phyloP scores from a whole-genome alignment of 2,113 vertebrate species.

The Halichoerus grypus region DNA sequence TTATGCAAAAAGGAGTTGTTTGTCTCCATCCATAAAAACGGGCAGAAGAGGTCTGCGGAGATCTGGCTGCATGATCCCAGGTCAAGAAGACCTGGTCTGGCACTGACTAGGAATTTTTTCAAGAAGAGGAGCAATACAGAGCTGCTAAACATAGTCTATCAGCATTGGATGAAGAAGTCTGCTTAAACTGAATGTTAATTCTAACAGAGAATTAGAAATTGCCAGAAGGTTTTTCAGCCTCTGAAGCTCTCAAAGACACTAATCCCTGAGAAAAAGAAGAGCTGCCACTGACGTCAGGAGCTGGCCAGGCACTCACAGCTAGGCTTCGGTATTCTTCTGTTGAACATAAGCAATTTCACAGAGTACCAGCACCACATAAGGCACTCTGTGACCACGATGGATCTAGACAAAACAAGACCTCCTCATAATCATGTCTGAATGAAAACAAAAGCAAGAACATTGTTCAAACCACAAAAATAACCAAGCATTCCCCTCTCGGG shows the following conservation, averaged over 20 bases:
- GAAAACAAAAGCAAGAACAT: slow-evolving; percentile 20
- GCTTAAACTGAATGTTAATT: slow-evolving; percentile 33
- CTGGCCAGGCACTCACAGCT: not conserved
- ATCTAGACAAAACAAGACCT: not conserved
- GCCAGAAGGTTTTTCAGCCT: not conserved
- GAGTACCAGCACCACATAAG: not conserved
- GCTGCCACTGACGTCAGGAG: not conserved
- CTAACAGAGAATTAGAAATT: slow-evolving; percentile 36
- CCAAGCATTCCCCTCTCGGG: not conserved
- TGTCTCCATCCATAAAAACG: slow-evolving; percentile 42
- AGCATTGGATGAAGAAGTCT: not conserved
- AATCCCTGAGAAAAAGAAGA: not conserved
- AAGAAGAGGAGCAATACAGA: not conserved
- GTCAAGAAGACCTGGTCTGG: not conserved
- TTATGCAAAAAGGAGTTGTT: slow-evolving; percentile 25
- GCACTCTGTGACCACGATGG: not conserved
- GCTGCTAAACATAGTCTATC: not conserved
- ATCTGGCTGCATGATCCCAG: not conserved
- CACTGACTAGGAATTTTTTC: not conserved
- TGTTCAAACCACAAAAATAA: not conserved
- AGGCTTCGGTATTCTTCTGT: not conserved
- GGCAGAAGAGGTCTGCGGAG: not conserved
- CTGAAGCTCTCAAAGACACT: not conserved
- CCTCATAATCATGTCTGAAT: not conserved
- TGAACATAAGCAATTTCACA: not conserved